A percentile compares a stretch with the other conserved stretches of the same genome.
Conservation (phyloP, 2,797 vertebrate species). For the Pagetopsis macropterus region DNA sequence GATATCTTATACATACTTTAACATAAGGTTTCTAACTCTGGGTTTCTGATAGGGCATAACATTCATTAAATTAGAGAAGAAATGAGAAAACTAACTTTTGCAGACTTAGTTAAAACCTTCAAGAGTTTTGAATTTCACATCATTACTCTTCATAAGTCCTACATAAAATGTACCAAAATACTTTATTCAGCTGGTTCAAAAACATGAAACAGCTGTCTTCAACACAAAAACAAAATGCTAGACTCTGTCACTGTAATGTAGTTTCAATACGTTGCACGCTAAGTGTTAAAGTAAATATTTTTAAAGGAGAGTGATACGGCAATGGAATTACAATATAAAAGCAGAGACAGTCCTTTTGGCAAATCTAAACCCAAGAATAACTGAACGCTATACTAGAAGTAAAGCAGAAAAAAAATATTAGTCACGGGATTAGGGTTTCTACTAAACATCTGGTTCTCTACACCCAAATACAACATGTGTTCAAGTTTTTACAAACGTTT, state of each 20-base stretch:
- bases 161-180: conserved; percentile 26
- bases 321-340: conserved; percentile 42
- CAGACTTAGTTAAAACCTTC: conserved; percentile 23
- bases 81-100: conserved; percentile 30
- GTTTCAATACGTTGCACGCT: conserved; percentile 8
- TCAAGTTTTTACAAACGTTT: background rate
- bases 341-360: conserved; percentile 16
- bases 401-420: conserved; percentile 37
- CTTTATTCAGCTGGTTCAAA: conserved; percentile 31
- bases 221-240: conserved; percentile 14
- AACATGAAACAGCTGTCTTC: conserved; percentile 17
- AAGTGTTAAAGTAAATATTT: conserved; percentile 10
- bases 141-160: background rate
- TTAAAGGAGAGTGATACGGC: background rate
- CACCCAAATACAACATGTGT: conserved; percentile 24
- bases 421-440: conserved; percentile 50
- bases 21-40: conserved; percentile 3
- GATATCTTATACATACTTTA: background rate
- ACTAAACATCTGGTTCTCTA: conserved; percentile 19
- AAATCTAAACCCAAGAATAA: conserved; percentile 29
- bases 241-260: conserved; percentile 29
- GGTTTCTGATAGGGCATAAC: conserved; percentile 19
- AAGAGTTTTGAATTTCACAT: conserved; percentile 34
- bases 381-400: conserved; percentile 25
- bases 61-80: conserved; percentile 32